Percentiles rank a stretch among this genome's conserved stretches.
Evolutionary conservation across 2,113 vertebrate species (phyloP).

Genomic region (Scytalopus superciliaris): DNA sequence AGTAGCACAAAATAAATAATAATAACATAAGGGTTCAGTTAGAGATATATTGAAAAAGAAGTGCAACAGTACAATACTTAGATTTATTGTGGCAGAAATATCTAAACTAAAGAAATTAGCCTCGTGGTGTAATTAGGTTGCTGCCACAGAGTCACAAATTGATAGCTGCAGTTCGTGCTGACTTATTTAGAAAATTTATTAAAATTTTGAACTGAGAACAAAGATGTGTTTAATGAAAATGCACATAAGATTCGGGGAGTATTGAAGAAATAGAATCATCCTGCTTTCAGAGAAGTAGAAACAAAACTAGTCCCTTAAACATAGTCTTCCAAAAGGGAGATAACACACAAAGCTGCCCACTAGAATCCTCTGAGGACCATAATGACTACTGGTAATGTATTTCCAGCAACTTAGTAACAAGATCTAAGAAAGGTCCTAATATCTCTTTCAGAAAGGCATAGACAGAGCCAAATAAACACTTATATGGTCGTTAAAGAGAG

Average conservation of each 20-base stretch:
- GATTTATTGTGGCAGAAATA: neutral
- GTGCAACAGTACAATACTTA: neutral
- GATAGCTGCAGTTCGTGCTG: neutral
- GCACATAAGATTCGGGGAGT: accelerated
- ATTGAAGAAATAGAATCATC: neutral
- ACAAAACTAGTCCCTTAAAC: neutral
- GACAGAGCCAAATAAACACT: neutral
- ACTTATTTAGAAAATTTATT: neutral
- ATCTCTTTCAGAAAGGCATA: neutral
- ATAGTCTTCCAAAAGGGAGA: neutral
- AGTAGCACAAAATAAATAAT: neutral
- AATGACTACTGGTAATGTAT: neutral
- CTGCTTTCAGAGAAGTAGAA: neutral
- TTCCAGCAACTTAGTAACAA: neutral
- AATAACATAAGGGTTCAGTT: neutral
- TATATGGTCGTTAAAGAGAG: neutral
- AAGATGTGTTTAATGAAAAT: neutral
- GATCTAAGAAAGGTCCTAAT: neutral
- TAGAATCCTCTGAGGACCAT: neutral
- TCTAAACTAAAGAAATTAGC: neutral
- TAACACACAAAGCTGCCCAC: neutral
- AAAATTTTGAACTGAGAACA: neutral
- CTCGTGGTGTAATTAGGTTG: neutral
- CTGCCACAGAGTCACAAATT: neutral
- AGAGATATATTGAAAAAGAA: neutral